A percentile compares a stretch with the other conserved stretches of the same genome.
Conservation (phyloP, 2,888 invertebrate species). For the Fragum fragum region DNA sequence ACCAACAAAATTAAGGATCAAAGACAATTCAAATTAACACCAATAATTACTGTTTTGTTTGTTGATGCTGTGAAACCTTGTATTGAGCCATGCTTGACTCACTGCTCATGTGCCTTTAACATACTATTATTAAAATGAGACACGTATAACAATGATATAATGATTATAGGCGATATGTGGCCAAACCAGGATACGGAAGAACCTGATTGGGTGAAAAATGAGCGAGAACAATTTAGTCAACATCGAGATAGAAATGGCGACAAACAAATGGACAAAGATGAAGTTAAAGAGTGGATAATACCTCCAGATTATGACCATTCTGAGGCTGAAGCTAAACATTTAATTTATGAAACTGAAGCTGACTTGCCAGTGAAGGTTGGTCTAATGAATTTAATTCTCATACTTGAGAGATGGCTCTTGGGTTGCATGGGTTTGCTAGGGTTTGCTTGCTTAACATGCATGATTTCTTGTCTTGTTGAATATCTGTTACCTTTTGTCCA, state of each 20-base stretch:
- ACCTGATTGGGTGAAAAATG: slow-evolving; percentile 98
- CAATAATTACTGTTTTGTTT: too few relatives aligned
- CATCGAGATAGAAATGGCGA: slow-evolving; percentile 94
- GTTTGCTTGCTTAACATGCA: slow-evolving; percentile 11
- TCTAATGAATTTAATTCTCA: slow-evolving; percentile 21
- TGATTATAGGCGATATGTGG: slow-evolving; percentile 93
- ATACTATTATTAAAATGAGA: not conserved
- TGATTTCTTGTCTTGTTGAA: not conserved
- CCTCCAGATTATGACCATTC: slow-evolving; percentile 99
- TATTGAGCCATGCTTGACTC: too few relatives aligned
- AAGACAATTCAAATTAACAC: too few relatives aligned
- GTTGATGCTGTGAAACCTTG: too few relatives aligned
- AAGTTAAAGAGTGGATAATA: slow-evolving; percentile 95
- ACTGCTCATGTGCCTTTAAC: too few relatives aligned
- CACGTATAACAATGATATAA: not conserved
- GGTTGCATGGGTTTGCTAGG: slow-evolving; percentile 11
- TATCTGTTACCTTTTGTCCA: too few relatives aligned
- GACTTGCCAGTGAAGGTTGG: slow-evolving; percentile 90
- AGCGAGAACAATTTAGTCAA: slow-evolving; percentile 95
- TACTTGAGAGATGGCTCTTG: not conserved
- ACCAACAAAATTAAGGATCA: too few relatives aligned
- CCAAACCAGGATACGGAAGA: slow-evolving; percentile 87
- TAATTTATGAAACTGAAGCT: slow-evolving; percentile 96
- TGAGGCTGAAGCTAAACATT: slow-evolving; percentile 97
- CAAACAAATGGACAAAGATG: slow-evolving; percentile 94